Evolutionary conservation across 2,797 vertebrate genomes (phyloP).

Genomic region (Gymnothorax javanicus): DNA sequence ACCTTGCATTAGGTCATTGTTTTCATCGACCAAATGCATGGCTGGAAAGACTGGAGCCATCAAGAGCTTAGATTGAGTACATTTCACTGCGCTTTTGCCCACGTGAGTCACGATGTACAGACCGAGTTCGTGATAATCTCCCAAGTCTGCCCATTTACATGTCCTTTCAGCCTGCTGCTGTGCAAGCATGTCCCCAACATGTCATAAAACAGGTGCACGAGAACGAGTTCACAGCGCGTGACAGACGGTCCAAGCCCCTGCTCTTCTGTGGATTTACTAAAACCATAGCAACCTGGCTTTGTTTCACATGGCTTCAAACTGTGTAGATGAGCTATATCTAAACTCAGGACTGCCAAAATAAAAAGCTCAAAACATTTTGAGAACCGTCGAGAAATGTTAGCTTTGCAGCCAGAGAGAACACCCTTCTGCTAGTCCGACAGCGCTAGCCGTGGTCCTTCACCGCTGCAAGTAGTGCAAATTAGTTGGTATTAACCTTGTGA

Average conservation of each 20-base stretch:
- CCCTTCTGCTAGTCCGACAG: not conserved
- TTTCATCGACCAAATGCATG: not conserved
- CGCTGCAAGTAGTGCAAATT: not conserved
- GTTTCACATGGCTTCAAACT: not conserved
- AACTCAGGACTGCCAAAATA: not conserved
- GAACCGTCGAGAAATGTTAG: not conserved
- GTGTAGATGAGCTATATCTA: not conserved
- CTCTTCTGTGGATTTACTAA: not conserved
- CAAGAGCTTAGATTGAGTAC: not conserved
- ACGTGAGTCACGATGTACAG: too few species aligned
- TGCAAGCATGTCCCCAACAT: not conserved
- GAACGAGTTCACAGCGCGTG: not conserved
- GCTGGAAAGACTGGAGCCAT: not conserved
- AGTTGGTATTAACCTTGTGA: not conserved
- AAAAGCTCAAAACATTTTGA: not conserved
- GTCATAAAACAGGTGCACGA: not conserved
- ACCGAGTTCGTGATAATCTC: not conserved
- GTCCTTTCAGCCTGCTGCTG: not conserved
- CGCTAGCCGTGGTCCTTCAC: not conserved
- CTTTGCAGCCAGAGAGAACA: not conserved
- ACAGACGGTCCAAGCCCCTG: not conserved
- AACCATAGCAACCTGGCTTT: not conserved
- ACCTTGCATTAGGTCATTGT: not conserved
- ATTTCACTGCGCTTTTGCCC: not conserved
- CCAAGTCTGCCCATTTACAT: not conserved